phyloP scores from a whole-genome alignment of 2,888 invertebrate species.

The Agonopterix heracliana region DNA sequence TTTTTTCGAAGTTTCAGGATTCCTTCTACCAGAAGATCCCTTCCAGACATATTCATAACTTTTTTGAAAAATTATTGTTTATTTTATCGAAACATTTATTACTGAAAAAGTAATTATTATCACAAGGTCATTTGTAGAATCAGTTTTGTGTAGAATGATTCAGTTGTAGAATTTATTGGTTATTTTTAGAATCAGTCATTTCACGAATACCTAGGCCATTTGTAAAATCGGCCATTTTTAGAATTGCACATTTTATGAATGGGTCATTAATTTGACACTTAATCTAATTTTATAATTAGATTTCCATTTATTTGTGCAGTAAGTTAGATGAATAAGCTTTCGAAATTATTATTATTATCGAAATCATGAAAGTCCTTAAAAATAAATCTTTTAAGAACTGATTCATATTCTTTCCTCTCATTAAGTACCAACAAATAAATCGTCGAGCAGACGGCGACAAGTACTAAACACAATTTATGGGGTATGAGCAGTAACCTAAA shows the following conservation, averaged over 20 bases:
- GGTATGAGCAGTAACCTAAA: not conserved
- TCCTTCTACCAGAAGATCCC: not conserved
- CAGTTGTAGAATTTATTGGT: too few species aligned
- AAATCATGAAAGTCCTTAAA: not conserved
- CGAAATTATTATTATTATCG: not conserved
- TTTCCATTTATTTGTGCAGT: not conserved
- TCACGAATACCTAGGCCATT: too few species aligned
- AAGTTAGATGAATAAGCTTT: not conserved
- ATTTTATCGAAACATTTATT: not conserved
- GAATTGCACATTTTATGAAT: not conserved
- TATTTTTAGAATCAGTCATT: too few species aligned
- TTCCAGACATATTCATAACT: not conserved
- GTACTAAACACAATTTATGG: conserved; percentile 18
- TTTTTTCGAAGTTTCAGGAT: not conserved
- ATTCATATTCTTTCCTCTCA: conserved; percentile 16
- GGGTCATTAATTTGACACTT: not conserved
- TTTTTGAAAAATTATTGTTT: not conserved
- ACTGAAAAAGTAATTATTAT: too few species aligned
- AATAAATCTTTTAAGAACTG: not conserved
- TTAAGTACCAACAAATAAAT: conserved; percentile 26
- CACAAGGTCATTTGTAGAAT: too few species aligned
- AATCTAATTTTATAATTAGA: not conserved
- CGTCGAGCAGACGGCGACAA: conserved; percentile 17
- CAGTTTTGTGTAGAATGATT: too few species aligned
- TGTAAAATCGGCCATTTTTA: too few species aligned